Evolutionary conservation across 2,797 vertebrate species (phyloP), one percentile per base, ranked within the genome.

Genomic region (Alectoris magna): DNA sequence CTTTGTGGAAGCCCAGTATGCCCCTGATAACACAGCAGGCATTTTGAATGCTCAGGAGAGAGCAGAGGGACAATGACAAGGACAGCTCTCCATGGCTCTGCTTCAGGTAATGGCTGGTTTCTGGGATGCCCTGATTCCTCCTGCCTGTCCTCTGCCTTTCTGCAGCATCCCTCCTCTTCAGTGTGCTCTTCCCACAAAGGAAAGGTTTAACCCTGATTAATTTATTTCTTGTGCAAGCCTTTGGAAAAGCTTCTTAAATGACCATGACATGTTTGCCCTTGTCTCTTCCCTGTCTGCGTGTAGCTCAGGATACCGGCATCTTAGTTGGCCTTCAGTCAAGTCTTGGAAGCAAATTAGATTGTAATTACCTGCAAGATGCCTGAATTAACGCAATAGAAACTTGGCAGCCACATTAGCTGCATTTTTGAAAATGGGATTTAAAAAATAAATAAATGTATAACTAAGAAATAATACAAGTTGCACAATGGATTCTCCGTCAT

Each of bases 1-100:
- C 16, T 22, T 79, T 2, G 1, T 0, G 0, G 27, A 62, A 29
- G n/a, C 38, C 5, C 38, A 23, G 9, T 3, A 4, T 0, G 29
- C 46, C 60, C 66, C 60, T 3, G 2, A 15, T 7, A 44, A 23
- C 0, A 14, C 2, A 1, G 14, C 49, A 63, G 38, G 49, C n/a
- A 39, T 17, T 10, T 51, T 44, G 15, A 87, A n/a, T 7, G 17
- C 16, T 56, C 14, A 5, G 18, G 59, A 34, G 59, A n/a, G 19
- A 71, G 44, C 18, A 0, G 3, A 39, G 11, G 12, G 21, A 4
- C 0, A 0, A 22, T 3, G 2, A 29, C 38, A 44, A 62, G 7
- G 15, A 15, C 36, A 53, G 17, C 15, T 56, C 51, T 14, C 36
- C 7, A 17, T 15, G 17, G 13, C 29, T 62, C 15, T 3, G 4